These are phyloP conservation scores for Tapirus indicus DNA, from an alignment of 2,797 vertebrate genomes.

Conservation along the genomic window DNA sequence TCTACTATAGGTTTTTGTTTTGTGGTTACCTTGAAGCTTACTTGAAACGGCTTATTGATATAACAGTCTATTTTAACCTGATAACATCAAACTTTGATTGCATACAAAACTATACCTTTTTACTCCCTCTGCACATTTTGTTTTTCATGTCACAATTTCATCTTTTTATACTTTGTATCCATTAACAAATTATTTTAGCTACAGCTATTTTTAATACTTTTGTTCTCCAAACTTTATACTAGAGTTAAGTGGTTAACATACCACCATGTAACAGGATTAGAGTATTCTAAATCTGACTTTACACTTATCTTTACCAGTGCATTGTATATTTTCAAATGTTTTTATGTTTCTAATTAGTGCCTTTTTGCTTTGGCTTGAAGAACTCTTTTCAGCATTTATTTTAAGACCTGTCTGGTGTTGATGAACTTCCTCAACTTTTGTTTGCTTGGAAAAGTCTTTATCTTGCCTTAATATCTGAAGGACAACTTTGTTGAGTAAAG, in stretches of 20 bases:
- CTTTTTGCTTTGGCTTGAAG: not conserved
- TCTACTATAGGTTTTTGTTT: not conserved
- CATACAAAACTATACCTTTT: not conserved
- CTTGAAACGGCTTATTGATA: not conserved
- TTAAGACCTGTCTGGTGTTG: not conserved
- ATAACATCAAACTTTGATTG: not conserved
- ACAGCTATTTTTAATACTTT: not conserved
- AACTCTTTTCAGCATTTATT: not conserved
- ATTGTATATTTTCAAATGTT: not conserved
- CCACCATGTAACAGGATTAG: not conserved
- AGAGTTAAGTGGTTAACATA: not conserved
- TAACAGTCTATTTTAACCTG: not conserved
- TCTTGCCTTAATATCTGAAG: not conserved
- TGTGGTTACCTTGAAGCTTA: not conserved
- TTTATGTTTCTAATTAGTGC: not conserved
- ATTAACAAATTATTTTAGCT: not conserved
- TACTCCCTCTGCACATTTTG: not conserved
- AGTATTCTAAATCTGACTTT: not conserved
- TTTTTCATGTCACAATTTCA: not conserved
- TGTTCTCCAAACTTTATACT: not conserved
- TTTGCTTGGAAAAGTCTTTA: not conserved
- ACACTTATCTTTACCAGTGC: not conserved
- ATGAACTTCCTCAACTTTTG: not conserved
- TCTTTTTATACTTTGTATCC: not conserved
- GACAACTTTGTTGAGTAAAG: not conserved